phyloP scores from a whole-genome alignment of 1,140 invertebrate genomes.

The Drosophila sp. region DNA sequence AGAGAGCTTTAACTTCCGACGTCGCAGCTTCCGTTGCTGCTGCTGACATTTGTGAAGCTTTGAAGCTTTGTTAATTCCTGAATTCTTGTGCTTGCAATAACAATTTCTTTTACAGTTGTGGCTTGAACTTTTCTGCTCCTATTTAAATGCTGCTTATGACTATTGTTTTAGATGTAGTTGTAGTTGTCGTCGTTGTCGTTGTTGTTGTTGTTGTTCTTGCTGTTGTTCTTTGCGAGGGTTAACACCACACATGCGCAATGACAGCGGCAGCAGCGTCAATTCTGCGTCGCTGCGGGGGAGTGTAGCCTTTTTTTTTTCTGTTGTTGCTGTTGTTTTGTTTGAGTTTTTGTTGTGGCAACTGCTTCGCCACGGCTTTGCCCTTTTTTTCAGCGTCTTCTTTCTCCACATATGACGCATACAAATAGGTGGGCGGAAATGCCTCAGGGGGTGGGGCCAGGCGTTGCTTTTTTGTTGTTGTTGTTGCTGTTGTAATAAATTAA shows the following conservation, averaged over 20 bases:
- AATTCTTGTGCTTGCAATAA: slow-evolving; percentile 3
- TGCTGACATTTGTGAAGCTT: slow-evolving; percentile 13
- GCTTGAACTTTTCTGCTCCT: slow-evolving; percentile 61
- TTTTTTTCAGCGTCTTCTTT: slow-evolving; percentile 51
- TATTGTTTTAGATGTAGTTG: neutral
- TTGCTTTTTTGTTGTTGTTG: no score
- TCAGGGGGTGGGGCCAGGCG: slow-evolving; percentile 21
- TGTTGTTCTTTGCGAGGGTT: slow-evolving; percentile 39
- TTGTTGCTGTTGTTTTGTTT: slow-evolving; percentile 54
- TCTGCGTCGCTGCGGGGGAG: slow-evolving; percentile 26
- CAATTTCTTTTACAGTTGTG: slow-evolving; percentile 35
- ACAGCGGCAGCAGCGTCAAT: slow-evolving; percentile 32
- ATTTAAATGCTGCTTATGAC: slow-evolving; percentile 22
- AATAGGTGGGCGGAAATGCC: neutral
- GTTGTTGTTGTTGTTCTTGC: slow-evolving; percentile 26
- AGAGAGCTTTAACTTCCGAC: neutral
- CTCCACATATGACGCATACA: slow-evolving; percentile 72
- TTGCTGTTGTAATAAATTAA: slow-evolving; percentile 57
- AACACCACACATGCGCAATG: slow-evolving; percentile 68
- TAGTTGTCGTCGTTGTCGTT: slow-evolving; percentile 26
- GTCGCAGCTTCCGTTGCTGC: slow-evolving; percentile 6
- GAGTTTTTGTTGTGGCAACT: slow-evolving; percentile 63
- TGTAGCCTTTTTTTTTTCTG: slow-evolving; percentile 37
- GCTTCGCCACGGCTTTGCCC: slow-evolving; percentile 46
- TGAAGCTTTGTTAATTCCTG: slow-evolving; percentile 36